Percentiles rank a stretch among this genome's conserved stretches.
phyloP scores from a whole-genome alignment of 2,888 invertebrate species.

The Chelonus formosanus region DNA sequence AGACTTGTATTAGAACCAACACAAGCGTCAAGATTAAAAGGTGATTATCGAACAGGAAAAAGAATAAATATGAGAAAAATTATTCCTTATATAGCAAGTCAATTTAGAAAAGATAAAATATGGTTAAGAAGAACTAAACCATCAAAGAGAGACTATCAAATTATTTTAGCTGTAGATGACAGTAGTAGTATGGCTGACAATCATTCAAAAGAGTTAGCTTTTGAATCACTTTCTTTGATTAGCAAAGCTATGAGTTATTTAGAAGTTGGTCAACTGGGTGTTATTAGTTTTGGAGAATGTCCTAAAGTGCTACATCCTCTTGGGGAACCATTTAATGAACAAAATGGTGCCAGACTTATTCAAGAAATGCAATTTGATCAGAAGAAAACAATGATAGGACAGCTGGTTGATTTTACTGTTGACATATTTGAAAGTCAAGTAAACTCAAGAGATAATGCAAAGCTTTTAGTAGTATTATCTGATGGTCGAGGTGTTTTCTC shows the following conservation, averaged over 20 bases:
- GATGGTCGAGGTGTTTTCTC: conserved; percentile 95
- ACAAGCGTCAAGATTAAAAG: conserved; percentile 87
- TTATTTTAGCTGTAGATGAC: conserved; percentile 95
- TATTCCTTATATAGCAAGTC: conserved; percentile 98
- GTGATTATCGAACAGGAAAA: conserved; percentile 96
- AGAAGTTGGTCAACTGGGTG: conserved; percentile 92
- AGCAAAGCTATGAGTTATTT: conserved; percentile 86
- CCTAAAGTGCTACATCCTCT: conserved; percentile 89
- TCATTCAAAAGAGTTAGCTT: conserved; percentile 88
- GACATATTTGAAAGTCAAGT: conserved; percentile 71
- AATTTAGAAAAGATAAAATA: conserved; percentile 98
- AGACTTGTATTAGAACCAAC: conserved; percentile 95
- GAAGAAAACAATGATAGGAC: conserved; percentile 85
- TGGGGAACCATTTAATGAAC: conserved; percentile 85
- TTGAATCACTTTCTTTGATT: conserved; percentile 93
- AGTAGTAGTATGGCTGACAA: conserved; percentile 92
- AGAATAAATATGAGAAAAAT: conserved; percentile 98
- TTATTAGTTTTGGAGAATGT: conserved; percentile 89
- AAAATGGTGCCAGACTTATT: conserved; percentile 83
- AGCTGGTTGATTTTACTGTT: conserved; percentile 81
- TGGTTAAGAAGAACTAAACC: conserved; percentile 97
- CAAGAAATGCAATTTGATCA: conserved; percentile 89
- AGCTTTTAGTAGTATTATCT: conserved; percentile 89
- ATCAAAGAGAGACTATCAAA: conserved; percentile 94
- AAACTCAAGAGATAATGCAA: conserved; percentile 74